phyloP scores from a whole-genome alignment of 2,888 invertebrate species.

The Stenodera caucasica region DNA sequence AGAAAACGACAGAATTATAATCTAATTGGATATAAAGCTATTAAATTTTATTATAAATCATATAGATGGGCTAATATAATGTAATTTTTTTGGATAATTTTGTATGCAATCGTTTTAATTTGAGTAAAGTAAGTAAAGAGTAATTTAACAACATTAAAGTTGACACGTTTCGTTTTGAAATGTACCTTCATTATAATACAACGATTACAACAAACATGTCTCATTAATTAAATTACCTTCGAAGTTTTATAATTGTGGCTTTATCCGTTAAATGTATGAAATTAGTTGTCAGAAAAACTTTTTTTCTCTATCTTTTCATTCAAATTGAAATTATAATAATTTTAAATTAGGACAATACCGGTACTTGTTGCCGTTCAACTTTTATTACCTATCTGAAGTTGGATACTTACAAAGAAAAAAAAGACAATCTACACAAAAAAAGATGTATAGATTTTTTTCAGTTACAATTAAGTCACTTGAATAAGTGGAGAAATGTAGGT shows the following conservation, averaged over 20 bases:
- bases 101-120: too few relatives aligned
- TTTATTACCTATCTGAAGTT: background rate
- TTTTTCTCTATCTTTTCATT: too few relatives aligned
- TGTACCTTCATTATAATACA: background rate
- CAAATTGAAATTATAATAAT: background rate
- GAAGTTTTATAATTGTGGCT: background rate
- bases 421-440: background rate
- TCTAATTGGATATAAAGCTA: too few relatives aligned
- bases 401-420: background rate
- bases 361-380: background rate
- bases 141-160: background rate
- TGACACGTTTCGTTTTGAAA: conserved; percentile 4
- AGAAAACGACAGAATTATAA: background rate
- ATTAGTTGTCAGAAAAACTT: background rate
- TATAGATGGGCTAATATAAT: too few relatives aligned
- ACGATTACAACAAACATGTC: background rate
- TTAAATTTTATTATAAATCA: too few relatives aligned
- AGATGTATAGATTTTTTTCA: background rate
- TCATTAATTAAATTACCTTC: background rate
- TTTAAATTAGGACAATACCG: background rate
- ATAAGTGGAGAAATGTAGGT: too few relatives aligned
- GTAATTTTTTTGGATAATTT: too few relatives aligned
- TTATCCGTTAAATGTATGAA: background rate
- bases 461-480: background rate
- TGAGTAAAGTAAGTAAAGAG: too few relatives aligned